phyloP scores from a whole-genome alignment of 2,888 invertebrate genomes.

The Dexiosoma caninum region DNA sequence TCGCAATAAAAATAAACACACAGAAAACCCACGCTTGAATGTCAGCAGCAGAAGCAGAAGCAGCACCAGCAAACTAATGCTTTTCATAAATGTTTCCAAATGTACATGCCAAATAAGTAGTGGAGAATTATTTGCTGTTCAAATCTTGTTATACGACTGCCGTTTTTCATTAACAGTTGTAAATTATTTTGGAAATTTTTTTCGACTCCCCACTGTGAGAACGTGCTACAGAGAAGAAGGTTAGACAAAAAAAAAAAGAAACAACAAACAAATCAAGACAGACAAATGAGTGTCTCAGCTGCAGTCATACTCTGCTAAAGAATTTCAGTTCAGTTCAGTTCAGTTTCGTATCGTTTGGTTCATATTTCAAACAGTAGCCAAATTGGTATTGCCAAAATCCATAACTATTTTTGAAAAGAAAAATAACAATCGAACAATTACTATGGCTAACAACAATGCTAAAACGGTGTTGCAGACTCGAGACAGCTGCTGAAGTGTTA shows the following conservation, averaged over 20 bases:
- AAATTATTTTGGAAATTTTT: constrained; percentile 41
- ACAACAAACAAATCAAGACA: not conserved
- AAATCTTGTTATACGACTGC: constrained; percentile 3
- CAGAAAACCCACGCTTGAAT: constrained; percentile 39
- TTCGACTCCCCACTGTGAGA: constrained; percentile 46
- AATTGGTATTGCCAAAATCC: not conserved
- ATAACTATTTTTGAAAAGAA: too few relatives aligned
- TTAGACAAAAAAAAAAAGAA: constrained; percentile 7
- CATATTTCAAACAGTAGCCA: not conserved
- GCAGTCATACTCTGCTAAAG: not conserved
- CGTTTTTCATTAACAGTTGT: constrained; percentile 11
- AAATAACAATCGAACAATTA: too few relatives aligned
- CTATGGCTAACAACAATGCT: too few relatives aligned
- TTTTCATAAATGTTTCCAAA: constrained; percentile 10
- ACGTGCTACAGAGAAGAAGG: constrained; percentile 47
- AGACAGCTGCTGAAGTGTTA: too few relatives aligned
- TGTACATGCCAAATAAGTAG: constrained; percentile 22
- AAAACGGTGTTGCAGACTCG: too few relatives aligned
- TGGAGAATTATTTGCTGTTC: constrained; percentile 3
- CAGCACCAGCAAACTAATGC: not conserved
- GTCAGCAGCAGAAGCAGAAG: not conserved
- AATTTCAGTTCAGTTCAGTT: not conserved
- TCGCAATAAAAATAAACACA: constrained; percentile 25
- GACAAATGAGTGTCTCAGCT: not conserved
- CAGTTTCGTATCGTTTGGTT: not conserved